phyloP scores from a whole-genome alignment of 2,113 vertebrate species.

The Stigmatopora nigra region DNA sequence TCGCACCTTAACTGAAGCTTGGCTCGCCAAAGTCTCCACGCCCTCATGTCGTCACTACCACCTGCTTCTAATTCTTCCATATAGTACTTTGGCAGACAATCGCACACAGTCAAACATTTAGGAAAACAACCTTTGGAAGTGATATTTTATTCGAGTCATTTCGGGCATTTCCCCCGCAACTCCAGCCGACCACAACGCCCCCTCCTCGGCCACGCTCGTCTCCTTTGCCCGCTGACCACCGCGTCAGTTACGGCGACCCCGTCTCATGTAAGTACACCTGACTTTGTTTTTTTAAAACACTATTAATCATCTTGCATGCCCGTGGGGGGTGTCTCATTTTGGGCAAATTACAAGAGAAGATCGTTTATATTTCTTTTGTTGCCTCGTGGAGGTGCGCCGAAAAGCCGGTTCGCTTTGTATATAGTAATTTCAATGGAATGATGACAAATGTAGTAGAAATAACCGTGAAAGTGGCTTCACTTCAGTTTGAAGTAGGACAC shows the following conservation, averaged over 20 bases:
- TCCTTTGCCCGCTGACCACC: background rate
- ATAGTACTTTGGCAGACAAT: background rate
- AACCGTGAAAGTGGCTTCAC: background rate
- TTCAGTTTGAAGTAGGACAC: no score
- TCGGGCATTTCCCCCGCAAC: background rate
- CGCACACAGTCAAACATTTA: background rate
- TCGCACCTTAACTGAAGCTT: slow-evolving; percentile 33
- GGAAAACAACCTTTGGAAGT: background rate
- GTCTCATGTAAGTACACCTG: slow-evolving; percentile 25
- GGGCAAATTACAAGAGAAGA: background rate
- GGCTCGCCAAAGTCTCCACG: slow-evolving; percentile 10
- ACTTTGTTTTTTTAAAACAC: background rate
- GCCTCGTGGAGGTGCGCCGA: slow-evolving; percentile 19
- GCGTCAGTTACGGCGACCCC: background rate
- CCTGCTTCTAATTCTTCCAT: slow-evolving; percentile 9
- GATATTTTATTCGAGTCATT: background rate
- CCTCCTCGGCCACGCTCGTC: background rate
- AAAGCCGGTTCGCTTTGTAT: background rate
- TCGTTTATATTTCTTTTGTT: slow-evolving; percentile 7
- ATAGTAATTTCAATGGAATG: slow-evolving; percentile 3
- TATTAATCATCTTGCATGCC: slow-evolving; percentile 3
- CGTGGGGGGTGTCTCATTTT: background rate
- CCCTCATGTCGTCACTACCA: background rate
- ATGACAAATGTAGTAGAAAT: background rate
- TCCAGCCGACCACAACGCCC: background rate